Conservation (phyloP, 1,140 invertebrate species). For the Drosophila kurseongensis region DNA sequence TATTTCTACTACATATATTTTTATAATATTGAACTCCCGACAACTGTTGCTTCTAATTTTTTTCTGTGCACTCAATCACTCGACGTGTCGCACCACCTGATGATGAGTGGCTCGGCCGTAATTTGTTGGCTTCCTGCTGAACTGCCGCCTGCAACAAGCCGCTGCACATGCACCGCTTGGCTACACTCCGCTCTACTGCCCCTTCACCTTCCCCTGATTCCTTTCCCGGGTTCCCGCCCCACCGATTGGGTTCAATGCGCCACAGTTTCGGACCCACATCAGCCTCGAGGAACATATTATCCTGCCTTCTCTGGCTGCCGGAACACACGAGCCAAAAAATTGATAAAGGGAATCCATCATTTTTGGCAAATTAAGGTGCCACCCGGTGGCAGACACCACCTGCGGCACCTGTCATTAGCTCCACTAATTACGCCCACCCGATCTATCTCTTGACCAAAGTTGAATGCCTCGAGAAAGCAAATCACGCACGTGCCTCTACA, state of each 20-base stretch:
- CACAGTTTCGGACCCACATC: slow-evolving; percentile 34
- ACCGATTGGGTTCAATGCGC: slow-evolving; percentile 74
- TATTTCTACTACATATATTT: too few species aligned
- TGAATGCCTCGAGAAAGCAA: slow-evolving; percentile 27
- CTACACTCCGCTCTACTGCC: slow-evolving; percentile 36
- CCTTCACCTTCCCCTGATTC: not conserved
- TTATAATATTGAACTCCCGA: too few species aligned
- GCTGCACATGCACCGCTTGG: slow-evolving; percentile 79
- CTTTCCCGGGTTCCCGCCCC: not conserved
- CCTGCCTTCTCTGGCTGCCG: not conserved
- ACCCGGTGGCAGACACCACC: slow-evolving; percentile 61
- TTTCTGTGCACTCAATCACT: slow-evolving; percentile 60
- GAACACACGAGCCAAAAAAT: slow-evolving; percentile 44
- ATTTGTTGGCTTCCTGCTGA: slow-evolving; percentile 69
- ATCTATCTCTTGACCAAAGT: slow-evolving; percentile 52
- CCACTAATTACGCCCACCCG: slow-evolving; percentile 65
- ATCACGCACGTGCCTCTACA: slow-evolving; percentile 63
- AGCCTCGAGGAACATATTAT: slow-evolving; percentile 6
- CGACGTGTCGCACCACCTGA: slow-evolving; percentile 73
- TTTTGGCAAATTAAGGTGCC: slow-evolving; percentile 70
- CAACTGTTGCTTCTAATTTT: not conserved
- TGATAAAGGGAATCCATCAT: slow-evolving; percentile 67
- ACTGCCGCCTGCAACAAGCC: slow-evolving; percentile 74
- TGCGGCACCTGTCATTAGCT: slow-evolving; percentile 14
- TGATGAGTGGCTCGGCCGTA: slow-evolving; percentile 64